Evolutionary conservation across 2,797 vertebrate genomes (phyloP), one percentile per base, ranked within the genome.

Genomic region (Vultur gryphus): DNA sequence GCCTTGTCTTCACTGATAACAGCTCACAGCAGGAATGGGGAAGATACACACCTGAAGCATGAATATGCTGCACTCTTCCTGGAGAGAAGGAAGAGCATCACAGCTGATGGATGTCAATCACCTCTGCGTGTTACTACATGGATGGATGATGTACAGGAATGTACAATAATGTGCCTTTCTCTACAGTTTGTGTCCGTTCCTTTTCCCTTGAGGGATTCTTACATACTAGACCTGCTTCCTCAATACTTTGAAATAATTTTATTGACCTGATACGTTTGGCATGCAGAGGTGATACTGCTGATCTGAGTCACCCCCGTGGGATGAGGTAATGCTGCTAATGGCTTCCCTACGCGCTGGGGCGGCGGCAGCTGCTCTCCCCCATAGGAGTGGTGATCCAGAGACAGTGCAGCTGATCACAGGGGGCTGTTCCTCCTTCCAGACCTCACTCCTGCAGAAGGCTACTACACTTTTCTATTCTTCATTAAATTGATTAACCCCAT

Each of bases 281-380:
- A 85, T 58, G 77, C 75, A 89, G 91, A 85, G 87, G 81, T 95
- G 87, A 92, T 77, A 41, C 71, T 86, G 71, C 88, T 91, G 95
- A 71, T 95, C 43, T 95, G 96, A 90, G 91, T 95, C 94, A 96
- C 62, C 87, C 43, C 81, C 0, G 7, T 28, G 77, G 58, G 82
- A 88, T 96, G 94, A 97, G 84, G 84, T 93, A 91, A 92, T 46
- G 87, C 58, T 77, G 21, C 57, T 66, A 7, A 89, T 28, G 79
- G 55, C 43, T 93, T 91, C 59, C 67, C 75, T 69, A 31, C 1
- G 2, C 1, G 4, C 51, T 87, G 80, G 77, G 76, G 29, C 1
- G 20, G 69, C 9, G 1, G 90, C 0, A 10, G 73, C 67, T 54
- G 69, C 73, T 77, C 41, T 77, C 6, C 31, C 33, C 41, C 1